phyloP scores from a whole-genome alignment of 2,797 vertebrate genomes.

The Dryobates pubescens region DNA sequence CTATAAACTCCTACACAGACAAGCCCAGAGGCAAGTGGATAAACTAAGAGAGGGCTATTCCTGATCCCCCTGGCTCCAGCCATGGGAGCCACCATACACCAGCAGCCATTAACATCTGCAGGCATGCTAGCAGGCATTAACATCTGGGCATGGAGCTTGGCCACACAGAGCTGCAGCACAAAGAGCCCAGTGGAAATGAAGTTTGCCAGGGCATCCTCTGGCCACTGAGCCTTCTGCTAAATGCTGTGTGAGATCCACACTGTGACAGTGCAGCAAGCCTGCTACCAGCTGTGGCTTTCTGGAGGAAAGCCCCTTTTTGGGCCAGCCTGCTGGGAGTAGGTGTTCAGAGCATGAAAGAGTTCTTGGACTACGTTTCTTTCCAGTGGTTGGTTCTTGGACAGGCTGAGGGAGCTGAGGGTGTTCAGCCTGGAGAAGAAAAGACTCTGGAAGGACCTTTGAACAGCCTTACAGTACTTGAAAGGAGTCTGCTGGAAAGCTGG shows the following conservation, averaged over 20 bases:
- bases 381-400: neutral
- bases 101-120: conserved; percentile 8
- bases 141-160: accelerated
- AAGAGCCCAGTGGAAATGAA: neutral
- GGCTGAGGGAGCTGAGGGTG: too few relatives aligned
- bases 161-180: neutral
- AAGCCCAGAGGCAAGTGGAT: neutral
- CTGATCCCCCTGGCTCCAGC: conserved; percentile 16
- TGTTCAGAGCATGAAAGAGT: neutral
- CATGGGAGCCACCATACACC: conserved; percentile 20
- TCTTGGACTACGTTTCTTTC: neutral
- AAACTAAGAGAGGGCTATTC: neutral
- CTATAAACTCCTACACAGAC: conserved; percentile 21
- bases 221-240: neutral
- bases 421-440: too few relatives aligned
- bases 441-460: too few relatives aligned
- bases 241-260: neutral
- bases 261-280: neutral
- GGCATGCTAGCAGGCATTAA: too few relatives aligned
- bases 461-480: too few relatives aligned
- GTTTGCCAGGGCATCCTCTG: neutral
- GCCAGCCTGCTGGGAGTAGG: neutral
- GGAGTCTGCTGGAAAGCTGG: too few relatives aligned
- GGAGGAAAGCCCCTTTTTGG: neutral
- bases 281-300: neutral